Evolutionary conservation across 2,888 invertebrate species (phyloP).

Genomic region (Magallana nippona): DNA sequence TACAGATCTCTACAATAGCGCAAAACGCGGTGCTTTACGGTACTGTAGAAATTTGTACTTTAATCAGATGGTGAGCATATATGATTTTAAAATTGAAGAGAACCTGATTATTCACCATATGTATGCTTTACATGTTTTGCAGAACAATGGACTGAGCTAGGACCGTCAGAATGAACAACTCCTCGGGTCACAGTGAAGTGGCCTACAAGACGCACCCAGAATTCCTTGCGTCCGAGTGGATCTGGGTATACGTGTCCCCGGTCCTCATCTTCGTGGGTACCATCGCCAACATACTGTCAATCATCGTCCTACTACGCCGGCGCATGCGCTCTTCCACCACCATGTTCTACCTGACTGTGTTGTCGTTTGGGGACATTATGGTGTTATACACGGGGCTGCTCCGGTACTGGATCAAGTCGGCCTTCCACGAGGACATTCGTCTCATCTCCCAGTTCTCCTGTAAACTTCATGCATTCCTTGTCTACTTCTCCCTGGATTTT

Average conservation of each 20-base stretch:
- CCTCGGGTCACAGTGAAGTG: not conserved
- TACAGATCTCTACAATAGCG: too few species aligned
- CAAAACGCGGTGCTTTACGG: too few species aligned
- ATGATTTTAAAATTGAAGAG: too few species aligned
- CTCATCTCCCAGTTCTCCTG: conserved; percentile 65
- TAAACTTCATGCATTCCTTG: conserved; percentile 73
- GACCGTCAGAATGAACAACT: conserved; percentile 11
- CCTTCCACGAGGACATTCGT: conserved; percentile 60
- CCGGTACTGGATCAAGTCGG: conserved; percentile 63
- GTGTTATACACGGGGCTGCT: conserved; percentile 62
- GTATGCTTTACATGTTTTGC: not conserved
- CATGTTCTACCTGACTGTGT: conserved; percentile 62
- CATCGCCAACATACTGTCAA: conserved; percentile 59
- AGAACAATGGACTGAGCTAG: not conserved
- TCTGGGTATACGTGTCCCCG: conserved; percentile 61
- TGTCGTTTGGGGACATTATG: conserved; percentile 60
- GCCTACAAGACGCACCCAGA: conserved; percentile 33
- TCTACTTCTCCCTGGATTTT: conserved; percentile 71
- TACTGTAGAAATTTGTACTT: too few species aligned
- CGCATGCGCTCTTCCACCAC: conserved; percentile 58
- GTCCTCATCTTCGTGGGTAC: conserved; percentile 60
- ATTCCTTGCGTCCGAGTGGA: conserved; percentile 43
- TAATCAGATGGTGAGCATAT: too few species aligned
- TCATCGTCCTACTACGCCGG: conserved; percentile 57
- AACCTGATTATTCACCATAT: too few species aligned